These are phyloP conservation scores for Sinonovacula constricta DNA, from an alignment of 1,140 invertebrate species.

Conservation along the genomic window DNA sequence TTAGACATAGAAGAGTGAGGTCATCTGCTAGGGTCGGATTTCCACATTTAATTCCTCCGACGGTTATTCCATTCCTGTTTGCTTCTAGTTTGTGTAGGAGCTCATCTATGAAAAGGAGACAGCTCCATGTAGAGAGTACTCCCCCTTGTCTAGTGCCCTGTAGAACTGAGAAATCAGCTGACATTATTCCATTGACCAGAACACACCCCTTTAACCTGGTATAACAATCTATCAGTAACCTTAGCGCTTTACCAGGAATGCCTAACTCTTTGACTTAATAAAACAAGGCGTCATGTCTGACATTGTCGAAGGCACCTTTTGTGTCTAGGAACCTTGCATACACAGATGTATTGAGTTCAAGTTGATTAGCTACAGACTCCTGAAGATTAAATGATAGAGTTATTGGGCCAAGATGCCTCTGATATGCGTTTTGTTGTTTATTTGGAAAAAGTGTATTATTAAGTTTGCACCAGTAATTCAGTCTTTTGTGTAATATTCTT, in stretches of 20 bases:
- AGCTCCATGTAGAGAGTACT: background rate
- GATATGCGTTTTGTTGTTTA: conserved; percentile 1
- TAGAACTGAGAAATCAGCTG: background rate
- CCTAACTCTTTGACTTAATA: background rate
- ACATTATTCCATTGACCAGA: background rate
- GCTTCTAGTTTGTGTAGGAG: too few relatives aligned
- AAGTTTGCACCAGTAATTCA: background rate
- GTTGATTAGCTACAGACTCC: background rate
- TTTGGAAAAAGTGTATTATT: background rate
- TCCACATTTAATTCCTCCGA: background rate
- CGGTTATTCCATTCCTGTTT: background rate
- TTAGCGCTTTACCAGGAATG: background rate
- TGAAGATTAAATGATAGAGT: background rate
- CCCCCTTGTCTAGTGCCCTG: background rate
- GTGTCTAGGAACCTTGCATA: background rate
- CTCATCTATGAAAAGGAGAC: background rate
- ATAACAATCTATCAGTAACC: background rate
- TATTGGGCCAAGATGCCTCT: background rate
- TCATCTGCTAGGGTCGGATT: background rate
- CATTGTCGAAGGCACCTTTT: background rate
- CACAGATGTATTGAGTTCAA: background rate
- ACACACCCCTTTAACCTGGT: background rate
- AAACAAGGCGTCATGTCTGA: background rate
- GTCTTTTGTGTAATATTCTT: background rate
- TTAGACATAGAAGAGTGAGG: background rate